Conservation (phyloP, 2,888 invertebrate species). For the Caenorhabditis angaria region DNA sequence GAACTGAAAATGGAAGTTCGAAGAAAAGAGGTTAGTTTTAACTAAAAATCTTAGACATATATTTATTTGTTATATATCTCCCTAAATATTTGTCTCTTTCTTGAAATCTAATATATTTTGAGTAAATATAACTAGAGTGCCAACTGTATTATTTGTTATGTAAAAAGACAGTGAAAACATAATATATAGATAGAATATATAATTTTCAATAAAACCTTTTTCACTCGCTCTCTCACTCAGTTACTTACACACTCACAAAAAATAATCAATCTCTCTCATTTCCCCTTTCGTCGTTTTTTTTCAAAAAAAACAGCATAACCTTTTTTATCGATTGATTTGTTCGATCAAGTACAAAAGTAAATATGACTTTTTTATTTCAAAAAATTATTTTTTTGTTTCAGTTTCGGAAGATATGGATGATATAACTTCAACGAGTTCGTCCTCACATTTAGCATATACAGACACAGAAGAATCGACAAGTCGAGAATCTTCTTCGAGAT, state of each 20-base stretch:
- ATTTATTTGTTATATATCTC: background rate
- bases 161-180: too few species aligned
- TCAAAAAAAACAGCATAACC: background rate
- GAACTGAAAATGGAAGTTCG: background rate
- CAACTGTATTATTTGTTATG: too few species aligned
- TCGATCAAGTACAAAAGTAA: background rate
- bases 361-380: too few species aligned
- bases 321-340: background rate
- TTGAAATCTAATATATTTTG: constrained; percentile 6
- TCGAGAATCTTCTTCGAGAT: background rate
- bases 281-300: background rate
- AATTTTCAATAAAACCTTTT: background rate
- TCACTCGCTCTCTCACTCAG: too few species aligned
- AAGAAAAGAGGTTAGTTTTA: background rate
- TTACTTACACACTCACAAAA: too few species aligned
- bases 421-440: constrained; percentile 9
- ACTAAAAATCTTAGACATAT: background rate
- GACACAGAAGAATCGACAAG: constrained; percentile 17
- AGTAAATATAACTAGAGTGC: too few species aligned
- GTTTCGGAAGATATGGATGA: constrained; percentile 9
- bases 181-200: too few species aligned
- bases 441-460: background rate
- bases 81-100: background rate
- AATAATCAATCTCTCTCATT: background rate
- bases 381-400: background rate